Base-by-base conservation (phyloP, 2,113 vertebrate genomes). In the Pomatorhinus ruficollis region DNA sequence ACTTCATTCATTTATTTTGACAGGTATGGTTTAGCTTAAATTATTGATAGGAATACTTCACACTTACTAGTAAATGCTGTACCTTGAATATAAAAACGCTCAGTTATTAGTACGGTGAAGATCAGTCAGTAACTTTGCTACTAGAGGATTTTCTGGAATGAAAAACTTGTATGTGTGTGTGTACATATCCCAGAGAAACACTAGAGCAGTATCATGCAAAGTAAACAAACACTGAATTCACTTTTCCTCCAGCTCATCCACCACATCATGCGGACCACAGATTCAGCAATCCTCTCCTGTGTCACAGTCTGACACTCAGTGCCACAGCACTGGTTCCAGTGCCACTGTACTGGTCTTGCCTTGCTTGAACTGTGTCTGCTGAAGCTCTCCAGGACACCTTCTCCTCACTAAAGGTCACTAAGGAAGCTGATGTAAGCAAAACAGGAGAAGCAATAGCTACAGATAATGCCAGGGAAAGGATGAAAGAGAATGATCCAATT, bases 181-280 rank as follows among this genome's bases (percentile, higher is more conserved):
- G 25, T 23, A 54, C 30, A 22, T 28, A 5, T 61, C 28, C 12
- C 27, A 75, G 14, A 22, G 15, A 93, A 83, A 66, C 17, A 24
- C 14, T 39, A 31, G 3, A 72, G 15, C 18, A 44, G 23, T 28
- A 47, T n/a, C 15, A 60, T 3, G 4, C 25, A 63, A 27, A 59
- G 7, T 33, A 33, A 78, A 60, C 0, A 0, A 47, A 25, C 21
- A 17, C 21, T 47, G 49, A 80, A 40, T 7, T 57, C 45, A 15
- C 31, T 80, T 65, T 72, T 56, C 40, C 11, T 86, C 12, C 2
- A 10, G 12, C 33, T 89, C 25, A 66, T 10, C 52, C 65, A 12
- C 3, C 14, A 9, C 14, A 45, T 50, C 24, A 9, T 16, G 5
- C 12, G 14, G 9, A 53, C 2, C 0, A 1, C 5, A 23, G 42